These are phyloP conservation scores for Irena cyanogastra DNA, from an alignment of 2,113 vertebrate species.

Conservation along the genomic window DNA sequence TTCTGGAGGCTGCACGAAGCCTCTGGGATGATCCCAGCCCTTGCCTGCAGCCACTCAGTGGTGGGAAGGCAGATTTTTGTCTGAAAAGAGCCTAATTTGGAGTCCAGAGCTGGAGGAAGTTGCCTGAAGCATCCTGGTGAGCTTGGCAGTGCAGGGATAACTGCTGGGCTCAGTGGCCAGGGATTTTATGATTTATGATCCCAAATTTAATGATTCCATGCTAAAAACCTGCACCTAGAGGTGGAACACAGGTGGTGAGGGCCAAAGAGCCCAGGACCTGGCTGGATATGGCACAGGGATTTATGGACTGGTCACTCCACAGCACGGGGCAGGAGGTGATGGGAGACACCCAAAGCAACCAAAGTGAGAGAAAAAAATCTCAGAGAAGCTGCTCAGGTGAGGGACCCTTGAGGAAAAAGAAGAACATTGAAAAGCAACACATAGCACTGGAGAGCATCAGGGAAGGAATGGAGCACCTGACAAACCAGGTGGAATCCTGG, in stretches of 20 bases:
- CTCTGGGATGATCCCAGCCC: neutral
- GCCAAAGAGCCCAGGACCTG: neutral
- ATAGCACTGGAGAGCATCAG: neutral
- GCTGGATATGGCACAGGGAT: accelerated
- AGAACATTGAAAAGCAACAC: accelerated
- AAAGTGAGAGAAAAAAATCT: accelerated
- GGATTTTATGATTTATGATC: no score
- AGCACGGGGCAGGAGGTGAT: neutral
- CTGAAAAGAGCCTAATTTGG: neutral
- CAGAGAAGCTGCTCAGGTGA: neutral
- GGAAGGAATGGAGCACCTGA: accelerated
- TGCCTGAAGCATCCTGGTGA: neutral
- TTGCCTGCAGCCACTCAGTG: accelerated
- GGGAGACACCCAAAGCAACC: neutral
- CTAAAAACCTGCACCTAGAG: neutral
- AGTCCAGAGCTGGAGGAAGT: neutral
- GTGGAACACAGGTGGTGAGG: neutral
- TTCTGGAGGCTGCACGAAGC: neutral
- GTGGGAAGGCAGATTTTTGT: neutral
- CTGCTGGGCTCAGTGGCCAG: neutral
- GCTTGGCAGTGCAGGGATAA: neutral
- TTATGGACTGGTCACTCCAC: neutral
- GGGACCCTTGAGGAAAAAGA: neutral
- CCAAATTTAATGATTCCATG: neutral
- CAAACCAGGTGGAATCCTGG: neutral